Percentiles rank a stretch among this genome's conserved stretches.
These are phyloP conservation scores for Patiria pectinifera DNA, from an alignment of 53 echinoderm and acorn worm genomes.

Conservation along the genomic window DNA sequence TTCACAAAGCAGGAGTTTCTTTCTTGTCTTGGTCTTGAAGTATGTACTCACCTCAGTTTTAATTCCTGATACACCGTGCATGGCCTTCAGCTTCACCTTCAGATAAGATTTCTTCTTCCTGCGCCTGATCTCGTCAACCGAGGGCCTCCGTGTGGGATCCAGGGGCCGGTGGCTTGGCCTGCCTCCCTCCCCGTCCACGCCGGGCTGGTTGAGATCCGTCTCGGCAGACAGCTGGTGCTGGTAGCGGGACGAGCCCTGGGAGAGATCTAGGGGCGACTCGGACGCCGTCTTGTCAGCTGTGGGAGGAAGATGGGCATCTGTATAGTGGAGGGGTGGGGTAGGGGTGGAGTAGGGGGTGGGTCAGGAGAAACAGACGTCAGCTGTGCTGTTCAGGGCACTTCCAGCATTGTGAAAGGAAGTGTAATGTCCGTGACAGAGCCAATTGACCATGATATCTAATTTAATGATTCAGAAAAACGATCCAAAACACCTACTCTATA, in stretches of 20 bases:
- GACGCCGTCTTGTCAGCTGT: neutral
- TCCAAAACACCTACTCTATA: no score
- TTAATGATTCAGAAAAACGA: no score
- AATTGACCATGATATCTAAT: no score
- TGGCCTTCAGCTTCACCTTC: constrained; percentile 63
- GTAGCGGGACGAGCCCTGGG: constrained; percentile 51
- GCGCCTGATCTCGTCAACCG: constrained; percentile 48
- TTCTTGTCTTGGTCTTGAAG: neutral
- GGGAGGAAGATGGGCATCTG: constrained; percentile 25
- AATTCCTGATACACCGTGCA: constrained; percentile 53
- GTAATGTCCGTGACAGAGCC: no score
- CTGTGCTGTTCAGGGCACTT: no score
- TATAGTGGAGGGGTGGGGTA: neutral
- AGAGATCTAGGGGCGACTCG: constrained; percentile 53
- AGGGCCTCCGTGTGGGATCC: constrained; percentile 48
- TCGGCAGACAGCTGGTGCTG: neutral
- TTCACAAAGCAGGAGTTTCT: neutral
- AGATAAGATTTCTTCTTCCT: constrained; percentile 70
- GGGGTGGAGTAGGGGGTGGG: no score
- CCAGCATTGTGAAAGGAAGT: no score
- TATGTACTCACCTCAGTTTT: constrained; percentile 65
- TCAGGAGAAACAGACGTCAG: no score
- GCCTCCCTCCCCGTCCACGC: constrained; percentile 20
- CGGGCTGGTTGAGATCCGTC: no score
- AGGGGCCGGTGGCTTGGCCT: constrained; percentile 4